Evolutionary conservation across 64 coral and sea anemone species (phyloP), one percentile per base, ranked within the genome.

Genomic region (Pocillopora verrucosa): DNA sequence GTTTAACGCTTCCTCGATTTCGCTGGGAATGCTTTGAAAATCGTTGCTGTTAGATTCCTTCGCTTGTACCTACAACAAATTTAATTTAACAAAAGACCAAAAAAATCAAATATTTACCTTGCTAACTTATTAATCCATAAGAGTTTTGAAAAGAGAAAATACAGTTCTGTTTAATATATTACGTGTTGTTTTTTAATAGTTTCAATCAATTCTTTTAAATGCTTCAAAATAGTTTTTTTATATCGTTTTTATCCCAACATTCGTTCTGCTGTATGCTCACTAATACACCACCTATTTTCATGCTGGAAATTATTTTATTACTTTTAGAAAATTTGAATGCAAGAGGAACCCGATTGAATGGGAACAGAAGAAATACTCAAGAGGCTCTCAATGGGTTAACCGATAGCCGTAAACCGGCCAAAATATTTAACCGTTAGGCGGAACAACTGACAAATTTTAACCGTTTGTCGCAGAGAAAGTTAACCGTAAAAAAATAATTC

Each of bases 81-180:
- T 30, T 30, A 30, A 30, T 30, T 30, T 30, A 30, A 26, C n/a
- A 26, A 34, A 74, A 74, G 22, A 74, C 41, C 30, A 74, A 74
- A 13, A 35, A 34, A 74, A 3, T 35, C n/a, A 74, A 74, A 74
- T 74, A 74, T 35, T 34, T 74, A 26, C 24, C 30, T 11, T 34
- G 72, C 72, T 5, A 74, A 74, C 3, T 74, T 26, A n/a, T 74
- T 74, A 34, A 12, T 26, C 72, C 30, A 34, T 74, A 74, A 74
- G 30, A 26, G 72, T 74, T 74, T 74, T n/a, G 72, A 74, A 74
- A 73, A 22, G 34, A 74, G 72, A 74, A 74, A 74, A 74, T 30
- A 30, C 30, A 30, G 30, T 30, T 22, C 63, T 65, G 13, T 65
- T 65, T 65, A 51, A 3, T 3, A 7, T 51, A 51, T 51, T 51